A percentile compares a stretch with the other conserved stretches of the same genome.
Evolutionary conservation across 2,113 vertebrate genomes (phyloP).

Genomic region (Alosa alosa): DNA sequence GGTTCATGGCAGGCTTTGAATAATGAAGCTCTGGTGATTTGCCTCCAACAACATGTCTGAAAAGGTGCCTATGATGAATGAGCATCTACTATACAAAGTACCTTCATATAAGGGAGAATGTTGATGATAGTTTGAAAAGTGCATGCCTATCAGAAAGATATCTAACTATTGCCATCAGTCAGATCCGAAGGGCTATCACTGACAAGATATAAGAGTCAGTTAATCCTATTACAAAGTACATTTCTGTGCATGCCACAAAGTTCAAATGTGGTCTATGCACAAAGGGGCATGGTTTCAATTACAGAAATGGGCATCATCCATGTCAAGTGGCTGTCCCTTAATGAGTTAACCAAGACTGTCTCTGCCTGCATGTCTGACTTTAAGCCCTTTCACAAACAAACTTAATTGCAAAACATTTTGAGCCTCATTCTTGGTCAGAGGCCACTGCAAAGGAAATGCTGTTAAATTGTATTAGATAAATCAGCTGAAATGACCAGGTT

Average conservation of each 20-base stretch:
- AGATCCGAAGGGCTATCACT: neutral
- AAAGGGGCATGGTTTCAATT: neutral
- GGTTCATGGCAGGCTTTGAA: constrained; percentile 45
- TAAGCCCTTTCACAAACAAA: neutral
- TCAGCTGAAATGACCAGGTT: neutral
- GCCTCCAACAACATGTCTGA: constrained; percentile 6
- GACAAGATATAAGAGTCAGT: neutral
- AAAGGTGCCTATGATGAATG: neutral
- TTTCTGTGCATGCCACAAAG: neutral
- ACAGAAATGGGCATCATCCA: neutral
- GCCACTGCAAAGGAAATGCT: neutral
- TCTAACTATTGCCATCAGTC: neutral
- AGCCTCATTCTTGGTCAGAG: neutral
- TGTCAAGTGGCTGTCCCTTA: neutral
- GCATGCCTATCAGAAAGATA: neutral
- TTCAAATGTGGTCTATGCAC: neutral
- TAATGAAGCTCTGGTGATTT: constrained; percentile 28
- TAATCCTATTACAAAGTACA: neutral
- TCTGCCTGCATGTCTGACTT: neutral
- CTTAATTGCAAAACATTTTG: neutral
- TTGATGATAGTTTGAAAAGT: neutral
- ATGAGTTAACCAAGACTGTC: neutral
- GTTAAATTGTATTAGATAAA: neutral
- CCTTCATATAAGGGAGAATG: neutral
- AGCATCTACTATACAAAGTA: neutral